Evolutionary conservation across 2,797 vertebrate genomes (phyloP), one percentile per base, ranked within the genome.

Genomic region (Chelidonichthys spinosus): DNA sequence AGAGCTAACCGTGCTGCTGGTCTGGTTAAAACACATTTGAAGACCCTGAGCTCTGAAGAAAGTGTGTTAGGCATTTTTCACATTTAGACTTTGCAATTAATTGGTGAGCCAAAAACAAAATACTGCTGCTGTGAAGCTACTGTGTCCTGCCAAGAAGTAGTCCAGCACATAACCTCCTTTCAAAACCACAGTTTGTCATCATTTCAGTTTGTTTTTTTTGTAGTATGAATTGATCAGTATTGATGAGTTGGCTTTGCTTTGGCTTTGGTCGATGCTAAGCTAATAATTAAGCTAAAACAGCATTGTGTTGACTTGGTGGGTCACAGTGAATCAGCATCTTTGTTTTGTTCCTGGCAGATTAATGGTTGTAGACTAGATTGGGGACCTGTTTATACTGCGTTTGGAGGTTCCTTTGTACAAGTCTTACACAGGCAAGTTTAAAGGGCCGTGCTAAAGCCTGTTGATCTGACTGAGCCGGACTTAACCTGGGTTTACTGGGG

Each of bases 401-500:
- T 56, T 63, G 56, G 67, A 52, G 35, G 17, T 56, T 75, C n/a
- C 56, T 80, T 64, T 65, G 54, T 62, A 50, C 33, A 32, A 11
- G 11, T 76, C 61, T 56, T 8, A 62, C 7, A 33, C 60, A 44
- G 60, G 14, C 39, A 33, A 13, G 73, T 87, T 84, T 80, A 61
- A 84, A 87, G 39, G 52, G 44, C 46, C 64, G 15, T 1, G 13
- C 53, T 40, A 72, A 84, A 85, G 75, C 35, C 36, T 59, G 79
- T 54, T 79, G 76, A 85, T 82, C 74, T 63, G 25, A 64, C 74
- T 63, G 25, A 64, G 43, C 53, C 50, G 15, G 66, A 65, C 60
- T 88, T 84, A 74, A 70, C 50, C 49, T 46, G 62, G 69, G 69
- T 69, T 83, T 72, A 69, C 52, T 4, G 37, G 42, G 42, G 64